Conservation (phyloP, 2,113 vertebrate genomes). For the Oryzias curvinotus region DNA sequence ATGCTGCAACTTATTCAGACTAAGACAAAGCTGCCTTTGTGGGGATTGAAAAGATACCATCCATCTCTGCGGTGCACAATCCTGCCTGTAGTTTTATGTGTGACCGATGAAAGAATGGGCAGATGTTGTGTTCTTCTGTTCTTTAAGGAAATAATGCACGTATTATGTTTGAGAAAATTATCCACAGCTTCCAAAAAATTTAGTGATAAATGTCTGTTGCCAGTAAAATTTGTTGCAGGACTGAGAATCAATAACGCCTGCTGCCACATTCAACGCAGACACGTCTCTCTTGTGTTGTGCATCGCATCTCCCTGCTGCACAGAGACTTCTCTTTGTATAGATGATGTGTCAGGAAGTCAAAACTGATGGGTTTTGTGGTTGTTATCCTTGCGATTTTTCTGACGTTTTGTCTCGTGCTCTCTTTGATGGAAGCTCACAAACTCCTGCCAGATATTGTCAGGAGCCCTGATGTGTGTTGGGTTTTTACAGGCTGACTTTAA, state of each 20-base stretch:
- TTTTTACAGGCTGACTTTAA: conserved; percentile 2
- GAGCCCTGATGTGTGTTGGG: not conserved
- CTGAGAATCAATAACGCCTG: conserved; percentile 59
- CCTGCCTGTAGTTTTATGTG: conserved; percentile 20
- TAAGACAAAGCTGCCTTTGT: conserved; percentile 28
- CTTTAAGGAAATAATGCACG: conserved; percentile 18
- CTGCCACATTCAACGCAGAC: conserved; percentile 51
- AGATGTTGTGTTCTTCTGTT: conserved; percentile 19
- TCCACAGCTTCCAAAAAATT: conserved; percentile 34
- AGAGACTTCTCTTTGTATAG: conserved; percentile 19
- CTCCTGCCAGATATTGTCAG: not conserved
- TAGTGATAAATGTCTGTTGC: conserved; percentile 59
- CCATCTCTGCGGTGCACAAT: conserved; percentile 31
- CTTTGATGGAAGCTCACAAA: conserved; percentile 11
- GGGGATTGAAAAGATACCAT: conserved; percentile 30
- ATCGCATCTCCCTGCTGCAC: conserved; percentile 20
- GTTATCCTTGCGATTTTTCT: conserved; percentile 4
- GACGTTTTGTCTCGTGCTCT: conserved; percentile 17
- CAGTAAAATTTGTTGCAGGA: conserved; percentile 48
- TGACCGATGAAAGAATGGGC: conserved; percentile 26
- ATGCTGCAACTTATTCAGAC: conserved; percentile 2
- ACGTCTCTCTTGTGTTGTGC: conserved; percentile 49
- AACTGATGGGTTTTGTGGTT: conserved; percentile 37
- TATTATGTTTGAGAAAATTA: conserved; percentile 37
- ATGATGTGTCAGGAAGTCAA: conserved; percentile 47